A percentile compares a stretch with the other conserved stretches of the same genome.
phyloP scores from a whole-genome alignment of 2,888 invertebrate species.

The Chaetogeoica ovagalla region DNA sequence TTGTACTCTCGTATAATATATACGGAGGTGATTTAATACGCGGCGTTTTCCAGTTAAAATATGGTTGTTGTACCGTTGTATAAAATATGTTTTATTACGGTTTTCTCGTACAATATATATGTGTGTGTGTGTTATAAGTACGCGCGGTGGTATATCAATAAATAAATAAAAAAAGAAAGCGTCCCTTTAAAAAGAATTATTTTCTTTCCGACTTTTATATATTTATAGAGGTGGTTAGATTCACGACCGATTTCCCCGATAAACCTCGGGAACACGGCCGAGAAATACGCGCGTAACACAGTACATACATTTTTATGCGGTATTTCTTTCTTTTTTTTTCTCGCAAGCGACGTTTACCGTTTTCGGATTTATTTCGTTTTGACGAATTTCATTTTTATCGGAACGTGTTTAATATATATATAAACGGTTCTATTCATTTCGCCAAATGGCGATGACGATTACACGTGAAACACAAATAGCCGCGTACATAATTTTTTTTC shows the following conservation, averaged over 20 bases:
- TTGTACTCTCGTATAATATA: too few species aligned
- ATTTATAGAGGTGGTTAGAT: background rate
- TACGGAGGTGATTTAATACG: conserved; percentile 6
- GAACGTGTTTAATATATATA: background rate
- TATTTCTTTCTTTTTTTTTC: too few species aligned
- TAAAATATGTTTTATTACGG: too few species aligned
- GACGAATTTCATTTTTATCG: background rate
- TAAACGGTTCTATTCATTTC: background rate
- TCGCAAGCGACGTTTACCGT: background rate
- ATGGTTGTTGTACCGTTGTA: too few species aligned
- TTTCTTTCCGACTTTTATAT: background rate
- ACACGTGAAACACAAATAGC: background rate
- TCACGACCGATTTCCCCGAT: background rate
- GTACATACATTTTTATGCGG: background rate
- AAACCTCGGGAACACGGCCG: background rate
- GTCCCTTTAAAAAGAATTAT: background rate
- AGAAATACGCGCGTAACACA: background rate
- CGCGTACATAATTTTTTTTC: too few species aligned
- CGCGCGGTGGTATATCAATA: too few species aligned
- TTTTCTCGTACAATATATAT: too few species aligned
- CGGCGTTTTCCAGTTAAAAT: too few species aligned
- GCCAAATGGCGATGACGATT: background rate
- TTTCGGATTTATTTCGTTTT: conserved; percentile 13
- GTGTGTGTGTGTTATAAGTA: too few species aligned
- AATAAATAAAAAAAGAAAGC: background rate